Evolutionary conservation across 2,888 invertebrate genomes (phyloP).

Genomic region (Trisateles emortualis): DNA sequence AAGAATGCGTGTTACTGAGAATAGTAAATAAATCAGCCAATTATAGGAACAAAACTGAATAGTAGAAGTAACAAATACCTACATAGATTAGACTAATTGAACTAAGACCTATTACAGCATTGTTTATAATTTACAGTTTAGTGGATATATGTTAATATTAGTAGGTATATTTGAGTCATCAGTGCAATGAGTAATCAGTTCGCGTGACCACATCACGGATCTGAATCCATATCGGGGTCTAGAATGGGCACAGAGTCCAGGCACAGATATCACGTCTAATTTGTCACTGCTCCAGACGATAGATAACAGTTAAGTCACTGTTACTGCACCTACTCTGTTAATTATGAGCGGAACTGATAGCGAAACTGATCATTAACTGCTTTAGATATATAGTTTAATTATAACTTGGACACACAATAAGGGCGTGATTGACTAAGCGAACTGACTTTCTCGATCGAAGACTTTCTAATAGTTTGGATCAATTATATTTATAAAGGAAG

Average conservation of each 20-base stretch:
- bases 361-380: constrained; percentile 23
- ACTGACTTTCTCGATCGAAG: neutral
- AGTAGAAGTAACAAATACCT: too few relatives aligned
- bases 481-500: too few relatives aligned
- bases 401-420: neutral
- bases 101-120: neutral
- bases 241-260: constrained; percentile 48
- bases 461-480: too few relatives aligned
- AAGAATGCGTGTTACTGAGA: too few relatives aligned
- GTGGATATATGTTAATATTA: neutral
- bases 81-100: neutral
- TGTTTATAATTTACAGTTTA: neutral
- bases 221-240: constrained; percentile 4
- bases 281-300: constrained; percentile 50
- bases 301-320: constrained; percentile 43
- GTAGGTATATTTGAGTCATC: neutral
- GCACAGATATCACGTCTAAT: constrained; percentile 42
- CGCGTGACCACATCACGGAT: neutral
- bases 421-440: neutral
- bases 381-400: constrained; percentile 16
- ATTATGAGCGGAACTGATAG: constrained; percentile 22
- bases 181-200: neutral
- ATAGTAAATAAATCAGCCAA: too few relatives aligned
- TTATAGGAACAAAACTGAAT: too few relatives aligned
- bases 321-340: constrained; percentile 19